Evolutionary conservation across 2,113 vertebrate species (phyloP).

Genomic region (Oreochromis tanganicae): DNA sequence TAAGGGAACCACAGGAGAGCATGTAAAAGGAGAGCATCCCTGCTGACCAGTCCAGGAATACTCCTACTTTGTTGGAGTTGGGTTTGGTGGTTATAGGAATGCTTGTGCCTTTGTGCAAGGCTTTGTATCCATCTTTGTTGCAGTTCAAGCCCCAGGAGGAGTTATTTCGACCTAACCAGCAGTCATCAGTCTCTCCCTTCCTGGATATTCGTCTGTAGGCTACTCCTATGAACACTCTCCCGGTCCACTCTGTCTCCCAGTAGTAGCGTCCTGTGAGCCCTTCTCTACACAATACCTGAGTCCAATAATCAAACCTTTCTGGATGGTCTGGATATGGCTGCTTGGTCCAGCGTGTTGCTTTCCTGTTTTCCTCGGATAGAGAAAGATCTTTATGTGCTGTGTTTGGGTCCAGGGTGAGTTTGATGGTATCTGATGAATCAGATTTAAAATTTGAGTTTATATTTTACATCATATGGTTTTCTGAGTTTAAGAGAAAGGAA

Average conservation of each 20-base stretch:
- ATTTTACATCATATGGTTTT: background rate
- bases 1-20: background rate
- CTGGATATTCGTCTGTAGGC: constrained; percentile 46
- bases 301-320: constrained; percentile 47
- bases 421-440: constrained; percentile 7
- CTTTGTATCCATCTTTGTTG: constrained; percentile 9
- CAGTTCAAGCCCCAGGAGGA: constrained; percentile 56
- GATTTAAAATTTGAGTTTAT: background rate
- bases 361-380: constrained; percentile 38
- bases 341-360: background rate
- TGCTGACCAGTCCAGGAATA: constrained; percentile 44
- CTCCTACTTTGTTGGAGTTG: constrained; percentile 32
- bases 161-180: constrained; percentile 49
- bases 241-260: constrained; percentile 57
- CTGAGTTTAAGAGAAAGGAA: background rate
- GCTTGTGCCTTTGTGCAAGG: background rate
- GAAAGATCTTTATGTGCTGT: constrained; percentile 49
- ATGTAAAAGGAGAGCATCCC: constrained; percentile 48
- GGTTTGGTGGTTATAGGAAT: background rate
- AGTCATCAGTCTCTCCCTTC: constrained; percentile 36
- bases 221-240: constrained; percentile 27
- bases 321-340: constrained; percentile 17
- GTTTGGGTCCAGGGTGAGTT: constrained; percentile 53
- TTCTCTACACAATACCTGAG: constrained; percentile 54
- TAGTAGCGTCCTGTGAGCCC: constrained; percentile 41